A percentile compares a stretch with the other conserved stretches of the same genome.
phyloP scores from a whole-genome alignment of 2,113 vertebrate genomes.

The Corydoras sp. region DNA sequence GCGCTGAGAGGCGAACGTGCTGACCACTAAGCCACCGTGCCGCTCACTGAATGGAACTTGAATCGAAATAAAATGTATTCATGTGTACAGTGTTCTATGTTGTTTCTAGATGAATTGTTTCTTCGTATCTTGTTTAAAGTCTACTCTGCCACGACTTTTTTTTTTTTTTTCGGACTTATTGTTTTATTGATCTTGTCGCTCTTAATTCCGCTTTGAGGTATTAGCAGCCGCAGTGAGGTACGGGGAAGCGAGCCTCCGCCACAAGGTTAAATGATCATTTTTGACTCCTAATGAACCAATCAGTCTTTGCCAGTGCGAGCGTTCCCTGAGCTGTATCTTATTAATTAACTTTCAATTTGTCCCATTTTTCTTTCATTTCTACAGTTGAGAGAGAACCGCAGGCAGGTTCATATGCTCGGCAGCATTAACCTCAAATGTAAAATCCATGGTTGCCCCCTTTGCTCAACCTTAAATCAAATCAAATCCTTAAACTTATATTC shows the following conservation, averaged over 20 bases:
- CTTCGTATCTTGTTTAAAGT: too few species aligned
- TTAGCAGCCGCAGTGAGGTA: slow-evolving; percentile 22
- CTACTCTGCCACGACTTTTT: neutral
- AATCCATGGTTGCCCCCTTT: too few species aligned
- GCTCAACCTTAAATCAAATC: too few species aligned
- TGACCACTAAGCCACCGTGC: too few species aligned
- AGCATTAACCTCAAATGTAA: too few species aligned
- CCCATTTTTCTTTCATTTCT: slow-evolving; percentile 43
- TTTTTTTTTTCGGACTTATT: slow-evolving; percentile 12
- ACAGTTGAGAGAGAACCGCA: slow-evolving; percentile 19
- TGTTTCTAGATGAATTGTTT: too few species aligned
- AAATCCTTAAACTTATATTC: too few species aligned
- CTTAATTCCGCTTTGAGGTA: slow-evolving; percentile 23
- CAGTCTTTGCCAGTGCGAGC: slow-evolving; percentile 33
- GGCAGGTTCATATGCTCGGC: neutral
- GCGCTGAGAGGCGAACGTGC: too few species aligned
- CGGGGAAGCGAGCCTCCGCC: slow-evolving; percentile 16
- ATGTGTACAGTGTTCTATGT: too few species aligned
- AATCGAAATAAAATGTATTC: too few species aligned
- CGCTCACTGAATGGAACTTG: too few species aligned
- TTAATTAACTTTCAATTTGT: slow-evolving; percentile 43
- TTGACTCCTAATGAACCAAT: slow-evolving; percentile 47
- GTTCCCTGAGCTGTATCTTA: slow-evolving; percentile 40
- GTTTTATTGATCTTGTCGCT: slow-evolving; percentile 22
- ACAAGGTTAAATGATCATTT: slow-evolving; percentile 34